phyloP scores from a whole-genome alignment of 2,113 vertebrate genomes.

The Origma solitaria region DNA sequence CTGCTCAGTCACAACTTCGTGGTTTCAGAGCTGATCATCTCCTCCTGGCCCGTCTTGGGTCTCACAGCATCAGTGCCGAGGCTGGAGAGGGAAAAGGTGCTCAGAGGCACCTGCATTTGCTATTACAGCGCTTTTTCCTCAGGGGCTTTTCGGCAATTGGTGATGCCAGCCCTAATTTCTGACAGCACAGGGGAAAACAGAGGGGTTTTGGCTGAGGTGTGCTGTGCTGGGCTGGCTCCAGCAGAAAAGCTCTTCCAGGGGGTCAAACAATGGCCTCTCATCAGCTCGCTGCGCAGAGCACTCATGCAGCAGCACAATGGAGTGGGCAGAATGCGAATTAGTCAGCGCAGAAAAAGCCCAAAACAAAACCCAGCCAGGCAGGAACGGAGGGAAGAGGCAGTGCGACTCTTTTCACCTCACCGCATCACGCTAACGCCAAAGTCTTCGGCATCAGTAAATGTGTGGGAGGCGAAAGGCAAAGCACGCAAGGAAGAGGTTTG shows the following conservation, averaged over 20 bases:
- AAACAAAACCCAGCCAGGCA: not conserved
- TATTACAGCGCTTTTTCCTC: not conserved
- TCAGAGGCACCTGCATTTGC: not conserved
- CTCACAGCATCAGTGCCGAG: not conserved
- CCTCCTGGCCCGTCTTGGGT: not conserved
- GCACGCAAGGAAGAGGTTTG: not conserved
- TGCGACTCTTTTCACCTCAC: not conserved
- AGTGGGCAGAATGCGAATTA: conserved; percentile 65
- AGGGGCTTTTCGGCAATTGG: not conserved
- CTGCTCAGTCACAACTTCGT: not conserved
- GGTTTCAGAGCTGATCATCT: not conserved
- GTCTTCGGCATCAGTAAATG: not conserved
- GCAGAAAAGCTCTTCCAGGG: conserved; percentile 36
- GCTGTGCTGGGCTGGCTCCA: conserved; percentile 14
- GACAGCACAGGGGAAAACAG: not conserved
- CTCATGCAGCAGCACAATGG: conserved; percentile 54
- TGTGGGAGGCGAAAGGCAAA: not conserved
- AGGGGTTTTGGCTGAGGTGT: not conserved
- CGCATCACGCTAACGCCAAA: not conserved
- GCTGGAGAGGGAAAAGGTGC: not conserved
- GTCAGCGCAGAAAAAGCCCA: not conserved
- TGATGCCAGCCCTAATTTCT: not conserved
- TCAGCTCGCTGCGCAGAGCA: conserved; percentile 52
- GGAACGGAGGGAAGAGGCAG: not conserved
- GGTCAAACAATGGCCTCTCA: conserved; percentile 44